Evolutionary conservation across 2,888 invertebrate genomes (phyloP), one percentile per base, ranked within the genome.

Genomic region (Tenthredo scrophulariae): DNA sequence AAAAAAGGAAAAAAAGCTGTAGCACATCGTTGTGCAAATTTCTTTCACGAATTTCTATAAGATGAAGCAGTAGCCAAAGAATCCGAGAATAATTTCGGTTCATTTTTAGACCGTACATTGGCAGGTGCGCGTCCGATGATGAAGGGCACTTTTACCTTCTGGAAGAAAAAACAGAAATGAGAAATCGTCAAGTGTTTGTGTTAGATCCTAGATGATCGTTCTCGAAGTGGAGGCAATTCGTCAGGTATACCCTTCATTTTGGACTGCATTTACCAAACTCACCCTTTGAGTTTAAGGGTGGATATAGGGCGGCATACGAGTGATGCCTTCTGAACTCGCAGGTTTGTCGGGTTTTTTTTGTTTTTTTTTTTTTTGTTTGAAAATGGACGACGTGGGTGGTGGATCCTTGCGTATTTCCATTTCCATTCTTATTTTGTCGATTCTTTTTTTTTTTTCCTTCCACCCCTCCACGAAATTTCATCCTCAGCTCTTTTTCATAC

Each of bases 221-320:
- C 67, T 33, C 7, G 37, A 54, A 33, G 67, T 67, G 67, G 33
- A 15, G 67, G 67, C 67, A 67, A 67, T 67, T 67, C 29, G 67
- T 67, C 33, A 33, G 67, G 67, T 33, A 33, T 74, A 74, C 7
- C 67, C 67, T 29, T 22, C 29, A 18, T 67, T 67, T 67, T 18
- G 4, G 9, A 3, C 26, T 62, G 62, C 22, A 62, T 26, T 26
- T 26, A 6, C 26, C 22, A 22, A 62, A 22, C 62, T 29, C 26
- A 62, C 26, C 22, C 22, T 22, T 58, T 58, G 9, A 62, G 22
- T 62, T 62, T 29, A 29, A 13, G 26, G 62, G 13, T 29, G 62
- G 22, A 62, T 26, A 54, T 54, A 54, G 54, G 54, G 58, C 18
- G 18, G 58, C 58, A 7, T 37, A 37, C 7, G 5, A n/a, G 1